These are phyloP conservation scores for Physeter macrocephalus DNA, from an alignment of 2,113 vertebrate genomes.

Conservation along the genomic window DNA sequence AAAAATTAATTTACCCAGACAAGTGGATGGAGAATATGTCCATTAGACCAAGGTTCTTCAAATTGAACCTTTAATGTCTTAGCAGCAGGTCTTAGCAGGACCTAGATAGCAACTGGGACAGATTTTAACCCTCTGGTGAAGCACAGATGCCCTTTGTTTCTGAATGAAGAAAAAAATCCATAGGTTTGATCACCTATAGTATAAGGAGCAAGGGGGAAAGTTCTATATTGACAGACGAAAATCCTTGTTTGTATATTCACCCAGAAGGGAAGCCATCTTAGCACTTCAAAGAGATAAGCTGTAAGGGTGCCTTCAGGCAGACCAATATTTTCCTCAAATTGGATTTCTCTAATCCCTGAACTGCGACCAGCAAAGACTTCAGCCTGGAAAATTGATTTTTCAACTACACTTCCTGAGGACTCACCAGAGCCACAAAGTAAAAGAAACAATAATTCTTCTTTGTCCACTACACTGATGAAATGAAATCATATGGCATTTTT, in stretches of 20 bases:
- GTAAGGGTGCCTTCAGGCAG: constrained; percentile 15
- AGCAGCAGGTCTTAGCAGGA: neutral
- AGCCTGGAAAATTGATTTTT: constrained; percentile 66
- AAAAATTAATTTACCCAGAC: neutral
- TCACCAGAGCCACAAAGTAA: constrained; percentile 54
- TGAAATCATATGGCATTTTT: constrained; percentile 49
- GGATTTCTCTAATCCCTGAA: constrained; percentile 70
- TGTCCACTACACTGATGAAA: constrained; percentile 38
- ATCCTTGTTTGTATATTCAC: constrained; percentile 20
- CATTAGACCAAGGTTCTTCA: neutral
- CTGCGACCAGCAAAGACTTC: constrained; percentile 66
- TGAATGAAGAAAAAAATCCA: neutral
- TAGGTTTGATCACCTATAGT: neutral
- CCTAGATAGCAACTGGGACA: neutral
- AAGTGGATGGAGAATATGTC: neutral
- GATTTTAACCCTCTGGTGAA: neutral
- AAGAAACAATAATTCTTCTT: constrained; percentile 65
- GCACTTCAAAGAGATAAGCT: constrained; percentile 45
- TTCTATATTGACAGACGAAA: constrained; percentile 18
- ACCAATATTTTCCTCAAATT: constrained; percentile 59
- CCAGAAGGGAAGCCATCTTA: constrained; percentile 33
- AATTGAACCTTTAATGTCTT: neutral
- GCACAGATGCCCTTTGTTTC: neutral
- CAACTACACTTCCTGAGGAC: constrained; percentile 58
- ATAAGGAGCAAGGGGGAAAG: neutral